Percentiles rank a stretch among this genome's conserved stretches.
Evolutionary conservation across 2,797 vertebrate species (phyloP).

Genomic region (Carduelis carduelis): DNA sequence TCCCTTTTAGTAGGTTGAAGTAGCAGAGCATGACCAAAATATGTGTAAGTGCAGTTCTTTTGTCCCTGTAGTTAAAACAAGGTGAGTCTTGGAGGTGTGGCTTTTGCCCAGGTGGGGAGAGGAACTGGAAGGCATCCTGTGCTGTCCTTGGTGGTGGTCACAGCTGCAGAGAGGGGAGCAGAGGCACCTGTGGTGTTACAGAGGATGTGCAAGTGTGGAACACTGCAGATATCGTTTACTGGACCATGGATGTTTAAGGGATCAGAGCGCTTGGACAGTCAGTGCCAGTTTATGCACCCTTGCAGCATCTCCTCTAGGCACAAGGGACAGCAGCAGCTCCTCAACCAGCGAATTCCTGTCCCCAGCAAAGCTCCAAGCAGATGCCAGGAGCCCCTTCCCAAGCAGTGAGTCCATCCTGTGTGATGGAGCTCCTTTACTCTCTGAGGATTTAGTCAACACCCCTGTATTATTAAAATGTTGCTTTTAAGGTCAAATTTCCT

Average conservation of each 20-base stretch:
- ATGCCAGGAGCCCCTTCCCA: neutral
- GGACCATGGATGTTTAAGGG: fast-evolving
- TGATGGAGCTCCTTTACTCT: neutral
- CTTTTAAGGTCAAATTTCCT: constrained; percentile 47
- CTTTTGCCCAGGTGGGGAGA: neutral
- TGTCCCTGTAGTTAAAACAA: neutral
- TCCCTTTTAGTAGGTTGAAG: neutral
- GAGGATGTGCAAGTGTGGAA: neutral
- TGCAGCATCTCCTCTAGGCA: neutral
- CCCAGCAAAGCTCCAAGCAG: neutral
- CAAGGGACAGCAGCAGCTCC: neutral
- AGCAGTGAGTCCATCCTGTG: neutral
- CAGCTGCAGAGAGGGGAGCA: neutral
- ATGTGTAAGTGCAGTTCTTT: neutral
- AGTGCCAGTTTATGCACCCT: neutral
- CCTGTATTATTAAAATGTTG: constrained; percentile 33
- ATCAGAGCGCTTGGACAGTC: neutral
- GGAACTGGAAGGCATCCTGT: neutral
- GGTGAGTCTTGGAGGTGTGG: neutral
- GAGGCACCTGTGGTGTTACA: neutral
- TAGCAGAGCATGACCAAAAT: neutral
- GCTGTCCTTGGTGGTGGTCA: neutral
- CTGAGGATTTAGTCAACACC: constrained; percentile 26
- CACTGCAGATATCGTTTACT: fast-evolving
- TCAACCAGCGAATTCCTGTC: neutral